Evolutionary conservation across 2,797 vertebrate genomes (phyloP).

Genomic region (Dallia pectoralis): DNA sequence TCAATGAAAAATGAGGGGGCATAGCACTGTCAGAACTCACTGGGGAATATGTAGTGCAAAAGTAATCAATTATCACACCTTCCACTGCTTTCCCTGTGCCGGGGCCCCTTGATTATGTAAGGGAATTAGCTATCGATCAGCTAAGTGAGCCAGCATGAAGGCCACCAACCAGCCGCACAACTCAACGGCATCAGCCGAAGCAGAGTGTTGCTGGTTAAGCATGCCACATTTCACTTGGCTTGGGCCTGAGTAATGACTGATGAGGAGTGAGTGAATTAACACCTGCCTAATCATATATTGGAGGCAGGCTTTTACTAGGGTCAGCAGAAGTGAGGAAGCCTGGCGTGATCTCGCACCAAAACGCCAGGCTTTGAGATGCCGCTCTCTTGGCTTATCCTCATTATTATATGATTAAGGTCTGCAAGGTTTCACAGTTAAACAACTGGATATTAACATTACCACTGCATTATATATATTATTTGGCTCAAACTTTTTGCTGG

Average conservation of each 20-base stretch:
- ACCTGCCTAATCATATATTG: conserved; percentile 53
- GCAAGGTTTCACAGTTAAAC: background rate
- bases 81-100: conserved; percentile 52
- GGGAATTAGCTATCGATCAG: conserved; percentile 79
- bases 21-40: conserved; percentile 51
- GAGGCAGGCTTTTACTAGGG: conserved; percentile 53
- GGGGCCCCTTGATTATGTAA: conserved; percentile 72
- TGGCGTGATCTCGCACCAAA: conserved; percentile 47
- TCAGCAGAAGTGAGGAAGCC: conserved; percentile 56
- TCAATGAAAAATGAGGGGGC: conserved; percentile 62
- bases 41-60: conserved; percentile 65
- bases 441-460: no score
- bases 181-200: conserved; percentile 24
- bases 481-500: background rate
- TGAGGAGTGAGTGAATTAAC: conserved; percentile 44
- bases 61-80: conserved; percentile 73
- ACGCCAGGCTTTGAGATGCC: conserved; percentile 33
- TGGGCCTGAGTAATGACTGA: conserved; percentile 29
- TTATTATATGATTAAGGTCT: conserved; percentile 46
- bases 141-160: conserved; percentile 66
- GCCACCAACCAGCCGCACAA: conserved; percentile 21
- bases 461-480: no score
- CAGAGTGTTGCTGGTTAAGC: conserved; percentile 35
- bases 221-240: conserved; percentile 38
- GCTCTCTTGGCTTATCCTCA: conserved; percentile 38